A percentile compares a stretch with the other conserved stretches of the same genome.
Evolutionary conservation across 2,797 vertebrate species (phyloP).

Genomic region (Pogoniulus pusillus): DNA sequence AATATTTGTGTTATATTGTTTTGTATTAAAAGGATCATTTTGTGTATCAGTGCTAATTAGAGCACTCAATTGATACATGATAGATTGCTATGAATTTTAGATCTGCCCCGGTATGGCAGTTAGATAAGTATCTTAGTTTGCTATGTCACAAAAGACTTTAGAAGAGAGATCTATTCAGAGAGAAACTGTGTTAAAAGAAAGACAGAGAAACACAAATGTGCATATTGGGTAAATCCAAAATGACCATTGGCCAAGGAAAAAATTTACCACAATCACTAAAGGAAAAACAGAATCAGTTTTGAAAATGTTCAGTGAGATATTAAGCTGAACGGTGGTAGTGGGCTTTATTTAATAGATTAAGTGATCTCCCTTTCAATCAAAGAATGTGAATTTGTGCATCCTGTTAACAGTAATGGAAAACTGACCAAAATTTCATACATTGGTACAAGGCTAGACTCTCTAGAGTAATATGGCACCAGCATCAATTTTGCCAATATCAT

Average conservation of each 20-base stretch:
- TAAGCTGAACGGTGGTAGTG: not conserved
- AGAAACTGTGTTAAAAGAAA: not conserved
- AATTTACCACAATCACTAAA: not conserved
- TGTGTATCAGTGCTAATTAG: not conserved
- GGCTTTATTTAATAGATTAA: not conserved
- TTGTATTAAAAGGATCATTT: not conserved
- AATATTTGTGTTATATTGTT: not conserved
- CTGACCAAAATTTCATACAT: not conserved
- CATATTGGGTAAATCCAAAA: not conserved
- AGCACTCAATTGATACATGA: not conserved
- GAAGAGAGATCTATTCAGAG: not conserved
- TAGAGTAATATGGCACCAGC: not conserved
- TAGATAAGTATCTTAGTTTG: not conserved
- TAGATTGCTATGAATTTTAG: not conserved
- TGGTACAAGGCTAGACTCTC: not conserved
- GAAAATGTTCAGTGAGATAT: not conserved
- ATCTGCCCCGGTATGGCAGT: not conserved
- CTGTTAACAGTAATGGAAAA: not conserved
- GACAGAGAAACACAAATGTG: not conserved
- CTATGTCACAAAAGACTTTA: not conserved
- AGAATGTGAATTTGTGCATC: not conserved
- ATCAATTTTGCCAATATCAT: not conserved
- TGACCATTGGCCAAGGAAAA: not conserved
- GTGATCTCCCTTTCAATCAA: not conserved
- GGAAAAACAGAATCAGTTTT: not conserved